These are phyloP conservation scores for Trachelipus rathkii DNA, from an alignment of 1,140 invertebrate species.

Conservation along the genomic window DNA sequence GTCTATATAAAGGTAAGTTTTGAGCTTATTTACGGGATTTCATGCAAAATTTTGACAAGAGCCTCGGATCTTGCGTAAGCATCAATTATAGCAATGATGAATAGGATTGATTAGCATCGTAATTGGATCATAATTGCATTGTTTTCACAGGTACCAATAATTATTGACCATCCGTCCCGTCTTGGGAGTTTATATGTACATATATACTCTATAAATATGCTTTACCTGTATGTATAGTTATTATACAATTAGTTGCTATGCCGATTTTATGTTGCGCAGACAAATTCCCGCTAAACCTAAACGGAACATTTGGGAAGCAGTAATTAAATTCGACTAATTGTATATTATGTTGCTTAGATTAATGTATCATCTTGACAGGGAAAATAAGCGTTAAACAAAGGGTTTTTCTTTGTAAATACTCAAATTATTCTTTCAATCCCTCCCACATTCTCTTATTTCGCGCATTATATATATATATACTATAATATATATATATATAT, in stretches of 20 bases:
- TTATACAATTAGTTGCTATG: background rate
- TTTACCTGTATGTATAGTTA: background rate
- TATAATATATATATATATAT: too few relatives aligned
- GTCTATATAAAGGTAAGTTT: background rate
- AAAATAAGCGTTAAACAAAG: conserved; percentile 7
- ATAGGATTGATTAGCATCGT: conserved; percentile 2
- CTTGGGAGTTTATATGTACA: background rate
- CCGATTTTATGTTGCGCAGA: background rate
- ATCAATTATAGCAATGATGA: conserved; percentile 7
- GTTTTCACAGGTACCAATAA: conserved; percentile 12
- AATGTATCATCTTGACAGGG: background rate
- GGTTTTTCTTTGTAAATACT: conserved; percentile 4
- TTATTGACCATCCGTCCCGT: background rate
- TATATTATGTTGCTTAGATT: background rate
- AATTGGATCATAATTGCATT: conserved; percentile 13
- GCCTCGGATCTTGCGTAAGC: background rate
- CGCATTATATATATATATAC: too few relatives aligned
- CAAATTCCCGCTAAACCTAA: background rate
- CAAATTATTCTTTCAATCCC: background rate
- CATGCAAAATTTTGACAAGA: conserved; percentile 1
- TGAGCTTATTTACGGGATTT: conserved; percentile 4
- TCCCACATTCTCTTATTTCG: background rate
- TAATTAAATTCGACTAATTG: conserved; percentile 3
- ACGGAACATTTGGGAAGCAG: conserved; percentile 1
- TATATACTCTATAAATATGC: background rate